These are phyloP conservation scores for Dorcus parallelipipedus DNA, from an alignment of 2,888 invertebrate genomes.

Conservation along the genomic window DNA sequence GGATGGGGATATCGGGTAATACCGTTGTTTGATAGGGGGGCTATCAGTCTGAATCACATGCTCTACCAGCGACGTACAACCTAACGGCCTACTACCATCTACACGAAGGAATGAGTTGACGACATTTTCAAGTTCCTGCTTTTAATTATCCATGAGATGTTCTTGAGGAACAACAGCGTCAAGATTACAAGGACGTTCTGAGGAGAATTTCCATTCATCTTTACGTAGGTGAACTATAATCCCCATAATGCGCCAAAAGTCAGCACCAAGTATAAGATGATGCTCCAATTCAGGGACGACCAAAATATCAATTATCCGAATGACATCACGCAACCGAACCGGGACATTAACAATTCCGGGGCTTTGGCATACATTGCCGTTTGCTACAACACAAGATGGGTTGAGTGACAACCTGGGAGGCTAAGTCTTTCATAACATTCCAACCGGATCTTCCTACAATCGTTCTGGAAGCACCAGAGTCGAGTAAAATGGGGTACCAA, in stretches of 20 bases:
- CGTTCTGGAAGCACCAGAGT: slow-evolving; percentile 14
- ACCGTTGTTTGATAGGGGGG: slow-evolving; percentile 23
- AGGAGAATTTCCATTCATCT: not conserved
- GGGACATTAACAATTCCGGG: not conserved
- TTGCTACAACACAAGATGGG: not conserved
- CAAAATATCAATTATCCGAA: not conserved
- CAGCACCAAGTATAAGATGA: slow-evolving; percentile 4
- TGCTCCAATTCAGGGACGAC: not conserved
- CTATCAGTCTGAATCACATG: slow-evolving; percentile 3
- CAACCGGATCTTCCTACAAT: slow-evolving; percentile 15
- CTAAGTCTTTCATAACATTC: not conserved
- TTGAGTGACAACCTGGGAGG: not conserved
- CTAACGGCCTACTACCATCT: not conserved
- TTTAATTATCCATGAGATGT: not conserved
- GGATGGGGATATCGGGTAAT: slow-evolving; percentile 23
- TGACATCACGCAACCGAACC: not conserved
- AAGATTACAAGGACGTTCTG: not conserved
- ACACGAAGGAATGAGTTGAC: not conserved
- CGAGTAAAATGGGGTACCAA: slow-evolving; percentile 2
- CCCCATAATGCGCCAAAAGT: slow-evolving; percentile 9
- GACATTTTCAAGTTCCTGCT: not conserved
- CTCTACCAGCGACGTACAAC: slow-evolving; percentile 6
- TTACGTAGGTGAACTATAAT: slow-evolving; percentile 3
- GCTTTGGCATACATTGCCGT: not conserved
- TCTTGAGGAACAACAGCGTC: not conserved